A percentile compares a stretch with the other conserved stretches of the same genome.
Conservation (phyloP, 2,113 vertebrate genomes). For the Podarcis cretensis region DNA sequence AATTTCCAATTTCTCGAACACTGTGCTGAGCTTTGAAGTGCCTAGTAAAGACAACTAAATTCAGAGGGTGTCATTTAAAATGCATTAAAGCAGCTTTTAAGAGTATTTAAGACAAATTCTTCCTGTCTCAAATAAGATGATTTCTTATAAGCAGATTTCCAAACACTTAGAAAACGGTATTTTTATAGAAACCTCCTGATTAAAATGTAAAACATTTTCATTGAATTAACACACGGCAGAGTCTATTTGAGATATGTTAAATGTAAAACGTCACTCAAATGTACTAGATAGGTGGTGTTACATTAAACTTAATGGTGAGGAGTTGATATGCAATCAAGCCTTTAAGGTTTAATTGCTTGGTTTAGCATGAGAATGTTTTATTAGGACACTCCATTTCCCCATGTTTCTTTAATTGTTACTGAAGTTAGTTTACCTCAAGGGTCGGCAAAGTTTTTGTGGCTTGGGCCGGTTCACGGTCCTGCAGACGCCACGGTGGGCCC, state of each 20-base stretch:
- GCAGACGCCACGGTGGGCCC: too few species aligned
- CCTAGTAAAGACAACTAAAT: constrained; percentile 42
- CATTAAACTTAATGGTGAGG: constrained; percentile 31
- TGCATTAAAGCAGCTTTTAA: constrained; percentile 51
- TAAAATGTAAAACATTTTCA: constrained; percentile 42
- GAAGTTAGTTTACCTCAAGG: background rate
- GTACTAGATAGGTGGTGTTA: background rate
- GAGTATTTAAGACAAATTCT: constrained; percentile 44
- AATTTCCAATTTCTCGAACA: constrained; percentile 50
- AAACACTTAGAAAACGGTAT: constrained; percentile 44
- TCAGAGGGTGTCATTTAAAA: constrained; percentile 55
- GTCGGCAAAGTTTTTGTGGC: too few species aligned
- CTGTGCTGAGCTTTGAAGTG: constrained; percentile 59
- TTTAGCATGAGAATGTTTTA: background rate
- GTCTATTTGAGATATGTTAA: constrained; percentile 35
- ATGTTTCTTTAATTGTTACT: constrained; percentile 29
- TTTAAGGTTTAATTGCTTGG: constrained; percentile 39
- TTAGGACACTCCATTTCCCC: constrained; percentile 13
- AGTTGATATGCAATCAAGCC: constrained; percentile 34
- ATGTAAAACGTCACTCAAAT: constrained; percentile 43
- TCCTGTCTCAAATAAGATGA: constrained; percentile 42
- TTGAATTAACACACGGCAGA: constrained; percentile 41
- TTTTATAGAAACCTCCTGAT: constrained; percentile 46
- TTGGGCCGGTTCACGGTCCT: too few species aligned
- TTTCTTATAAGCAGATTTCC: constrained; percentile 54